Percentiles rank a stretch among this genome's conserved stretches.
These are phyloP conservation scores for Podocnemis expansa DNA, from an alignment of 2,113 vertebrate species.

Conservation along the genomic window DNA sequence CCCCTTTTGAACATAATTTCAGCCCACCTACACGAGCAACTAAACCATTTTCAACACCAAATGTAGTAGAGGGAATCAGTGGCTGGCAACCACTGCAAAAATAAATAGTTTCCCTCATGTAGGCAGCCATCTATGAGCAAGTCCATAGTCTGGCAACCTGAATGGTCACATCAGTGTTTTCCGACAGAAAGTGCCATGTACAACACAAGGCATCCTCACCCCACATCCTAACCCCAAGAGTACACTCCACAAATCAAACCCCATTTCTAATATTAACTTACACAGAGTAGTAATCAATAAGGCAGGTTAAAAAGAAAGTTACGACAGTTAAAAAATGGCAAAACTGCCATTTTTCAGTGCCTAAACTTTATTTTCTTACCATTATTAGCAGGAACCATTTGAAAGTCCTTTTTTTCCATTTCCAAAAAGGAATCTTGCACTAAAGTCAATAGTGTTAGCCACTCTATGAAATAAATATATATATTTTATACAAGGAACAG, in stretches of 20 bases:
- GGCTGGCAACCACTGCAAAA: not conserved
- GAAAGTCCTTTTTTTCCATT: not conserved
- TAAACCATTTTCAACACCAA: fast-evolving
- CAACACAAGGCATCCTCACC: not conserved
- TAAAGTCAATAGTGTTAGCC: not conserved
- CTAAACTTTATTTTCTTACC: slow-evolving; percentile 3
- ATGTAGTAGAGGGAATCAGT: not conserved
- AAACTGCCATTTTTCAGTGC: not conserved
- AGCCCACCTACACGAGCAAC: not conserved
- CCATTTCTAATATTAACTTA: not conserved
- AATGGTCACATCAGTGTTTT: not conserved
- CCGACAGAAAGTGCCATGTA: not conserved
- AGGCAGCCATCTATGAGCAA: not conserved
- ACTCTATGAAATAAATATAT: not conserved
- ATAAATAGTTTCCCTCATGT: fast-evolving
- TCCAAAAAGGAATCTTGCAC: not conserved
- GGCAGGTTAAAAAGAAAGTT: fast-evolving
- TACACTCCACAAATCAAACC: not conserved
- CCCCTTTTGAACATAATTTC: no score
- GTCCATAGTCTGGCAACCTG: not conserved
- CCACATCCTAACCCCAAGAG: not conserved
- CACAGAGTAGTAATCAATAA: fast-evolving
- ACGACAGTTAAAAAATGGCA: not conserved
- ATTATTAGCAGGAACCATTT: not conserved
- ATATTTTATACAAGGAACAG: slow-evolving; percentile 12